Conservation (phyloP, 2,797 vertebrate species). For the Falco novaeseelandiae region DNA sequence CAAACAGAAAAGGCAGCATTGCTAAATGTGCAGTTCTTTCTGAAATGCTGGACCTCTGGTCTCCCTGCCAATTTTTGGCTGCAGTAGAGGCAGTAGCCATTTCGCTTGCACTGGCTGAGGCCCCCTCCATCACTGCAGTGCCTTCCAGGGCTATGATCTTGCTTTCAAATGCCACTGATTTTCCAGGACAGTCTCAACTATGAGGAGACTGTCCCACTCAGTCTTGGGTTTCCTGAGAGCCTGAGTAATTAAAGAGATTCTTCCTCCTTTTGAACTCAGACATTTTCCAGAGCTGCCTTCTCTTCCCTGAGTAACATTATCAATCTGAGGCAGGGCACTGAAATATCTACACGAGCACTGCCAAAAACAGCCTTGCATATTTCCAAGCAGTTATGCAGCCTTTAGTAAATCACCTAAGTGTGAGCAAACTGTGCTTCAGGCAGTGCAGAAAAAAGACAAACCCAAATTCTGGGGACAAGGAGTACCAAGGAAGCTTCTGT, state of each 20-base stretch:
- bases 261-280: slow-evolving; percentile 70
- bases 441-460: slow-evolving; percentile 24
- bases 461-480: not conserved
- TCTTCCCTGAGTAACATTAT: slow-evolving; percentile 47
- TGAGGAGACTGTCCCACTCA: slow-evolving; percentile 65
- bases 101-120: not conserved
- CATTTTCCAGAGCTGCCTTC: slow-evolving; percentile 51
- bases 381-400: slow-evolving; percentile 51
- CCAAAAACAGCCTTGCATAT: slow-evolving; percentile 62
- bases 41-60: not conserved
- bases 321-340: slow-evolving; percentile 43
- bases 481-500: not conserved
- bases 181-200: slow-evolving; percentile 65
- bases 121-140: not conserved
- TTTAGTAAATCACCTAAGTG: slow-evolving; percentile 57
- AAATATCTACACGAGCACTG: slow-evolving; percentile 52
- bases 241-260: slow-evolving; percentile 74
- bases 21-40: not conserved
- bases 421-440: slow-evolving; percentile 41
- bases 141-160: slow-evolving; percentile 54
- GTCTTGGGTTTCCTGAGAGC: slow-evolving; percentile 73
- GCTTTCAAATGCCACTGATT: slow-evolving; percentile 71
- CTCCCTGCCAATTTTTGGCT: not conserved
- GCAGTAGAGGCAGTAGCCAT: not conserved
- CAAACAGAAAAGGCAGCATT: not conserved